phyloP scores from a whole-genome alignment of 1,140 invertebrate genomes.

The Heliconius nattereri region DNA sequence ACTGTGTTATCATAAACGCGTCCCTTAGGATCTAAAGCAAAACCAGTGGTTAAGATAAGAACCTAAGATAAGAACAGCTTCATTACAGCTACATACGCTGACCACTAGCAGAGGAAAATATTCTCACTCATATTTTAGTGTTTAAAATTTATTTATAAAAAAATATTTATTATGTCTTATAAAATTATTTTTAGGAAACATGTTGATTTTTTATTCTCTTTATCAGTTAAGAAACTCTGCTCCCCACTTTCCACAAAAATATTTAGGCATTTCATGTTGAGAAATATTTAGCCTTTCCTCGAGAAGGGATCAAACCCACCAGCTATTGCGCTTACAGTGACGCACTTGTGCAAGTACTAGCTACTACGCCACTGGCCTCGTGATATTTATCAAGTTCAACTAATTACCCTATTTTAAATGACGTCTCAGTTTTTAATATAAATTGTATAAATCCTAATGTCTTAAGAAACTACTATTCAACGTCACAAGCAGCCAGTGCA shows the following conservation, averaged over 20 bases:
- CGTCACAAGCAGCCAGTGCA: slow-evolving; percentile 27
- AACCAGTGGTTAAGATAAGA: slow-evolving; percentile 11
- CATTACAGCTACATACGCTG: not conserved
- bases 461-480: slow-evolving; percentile 37
- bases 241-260: too few relatives aligned
- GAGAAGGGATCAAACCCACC: too few relatives aligned
- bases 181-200: too few relatives aligned
- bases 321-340: too few relatives aligned
- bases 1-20: slow-evolving; percentile 7
- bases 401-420: not conserved
- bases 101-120: not conserved
- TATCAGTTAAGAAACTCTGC: too few relatives aligned
- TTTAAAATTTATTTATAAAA: not conserved
- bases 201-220: too few relatives aligned
- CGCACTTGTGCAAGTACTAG: too few relatives aligned
- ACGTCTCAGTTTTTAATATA: not conserved
- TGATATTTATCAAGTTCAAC: not conserved
- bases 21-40: slow-evolving; percentile 19
- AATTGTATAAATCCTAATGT: slow-evolving; percentile 18
- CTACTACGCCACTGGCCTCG: too few relatives aligned
- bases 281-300: too few relatives aligned
- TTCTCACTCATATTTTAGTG: not conserved
- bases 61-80: slow-evolving; percentile 23
- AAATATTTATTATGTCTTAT: not conserved
- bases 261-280: too few relatives aligned